These are phyloP conservation scores for Arrhopalites spinosus DNA, from an alignment of 2,888 invertebrate species.

Conservation along the genomic window DNA sequence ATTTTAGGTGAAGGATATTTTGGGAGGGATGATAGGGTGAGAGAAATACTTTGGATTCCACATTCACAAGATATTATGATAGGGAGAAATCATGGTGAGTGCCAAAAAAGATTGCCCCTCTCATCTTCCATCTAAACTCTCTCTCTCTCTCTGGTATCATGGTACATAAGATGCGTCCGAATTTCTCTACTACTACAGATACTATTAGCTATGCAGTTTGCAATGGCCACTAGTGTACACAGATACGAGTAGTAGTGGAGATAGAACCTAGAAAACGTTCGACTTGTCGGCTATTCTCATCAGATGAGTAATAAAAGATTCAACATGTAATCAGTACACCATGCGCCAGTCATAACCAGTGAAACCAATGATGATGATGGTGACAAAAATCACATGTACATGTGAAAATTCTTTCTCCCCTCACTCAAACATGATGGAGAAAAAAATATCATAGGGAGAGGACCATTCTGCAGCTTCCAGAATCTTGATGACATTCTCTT, in stretches of 20 bases:
- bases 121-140: background rate
- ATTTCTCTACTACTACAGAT: no score
- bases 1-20: no score
- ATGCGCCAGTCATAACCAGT: background rate
- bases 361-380: conserved; percentile 1
- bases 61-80: background rate
- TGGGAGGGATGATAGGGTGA: no score
- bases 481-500: no score
- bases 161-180: background rate
- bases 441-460: no score
- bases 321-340: conserved; percentile 7
- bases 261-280: background rate
- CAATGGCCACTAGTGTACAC: background rate
- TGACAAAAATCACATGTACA: background rate
- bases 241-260: background rate
- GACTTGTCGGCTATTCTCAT: conserved; percentile 3
- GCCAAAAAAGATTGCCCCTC: background rate
- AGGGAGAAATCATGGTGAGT: background rate
- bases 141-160: background rate
- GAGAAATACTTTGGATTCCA: background rate
- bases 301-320: conserved; percentile 9
- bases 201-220: background rate
- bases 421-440: background rate
- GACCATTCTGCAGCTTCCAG: no score
- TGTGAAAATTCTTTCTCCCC: background rate